Conservation (phyloP, 1,140 invertebrate genomes). For the Philopotamus ludificatus region DNA sequence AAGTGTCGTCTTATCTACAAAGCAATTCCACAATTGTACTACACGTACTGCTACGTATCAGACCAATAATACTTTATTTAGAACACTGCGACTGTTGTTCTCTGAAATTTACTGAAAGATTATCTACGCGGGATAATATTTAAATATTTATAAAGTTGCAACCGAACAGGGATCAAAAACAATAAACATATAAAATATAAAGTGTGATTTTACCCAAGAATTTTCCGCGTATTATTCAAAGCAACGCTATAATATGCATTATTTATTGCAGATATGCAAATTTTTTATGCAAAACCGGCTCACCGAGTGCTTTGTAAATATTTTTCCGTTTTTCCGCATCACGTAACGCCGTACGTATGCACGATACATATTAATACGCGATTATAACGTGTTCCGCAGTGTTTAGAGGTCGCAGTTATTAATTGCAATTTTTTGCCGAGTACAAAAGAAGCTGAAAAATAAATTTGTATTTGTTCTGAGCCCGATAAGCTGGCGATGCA, state of each 20-base stretch:
- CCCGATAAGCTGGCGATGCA: not conserved
- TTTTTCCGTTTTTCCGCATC: not conserved
- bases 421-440: too few relatives aligned
- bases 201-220: too few relatives aligned
- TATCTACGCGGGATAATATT: not conserved
- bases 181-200: too few relatives aligned
- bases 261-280: too few relatives aligned
- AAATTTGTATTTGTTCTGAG: not conserved
- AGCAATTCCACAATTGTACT: slow-evolving; percentile 18
- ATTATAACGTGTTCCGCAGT: too few relatives aligned
- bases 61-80: not conserved
- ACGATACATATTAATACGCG: too few relatives aligned
- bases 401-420: too few relatives aligned
- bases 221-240: too few relatives aligned
- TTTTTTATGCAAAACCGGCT: not conserved
- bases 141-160: too few relatives aligned
- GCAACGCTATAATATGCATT: too few relatives aligned
- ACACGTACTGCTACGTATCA: not conserved
- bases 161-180: too few relatives aligned
- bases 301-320: not conserved
- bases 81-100: not conserved
- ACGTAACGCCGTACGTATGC: too few relatives aligned
- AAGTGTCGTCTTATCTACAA: slow-evolving; percentile 18
- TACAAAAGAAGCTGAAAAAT: not conserved
- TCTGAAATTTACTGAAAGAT: not conserved